Evolutionary conservation across 2,113 vertebrate species (phyloP), one percentile per base, ranked within the genome.

Genomic region (Bungarus multicinctus): DNA sequence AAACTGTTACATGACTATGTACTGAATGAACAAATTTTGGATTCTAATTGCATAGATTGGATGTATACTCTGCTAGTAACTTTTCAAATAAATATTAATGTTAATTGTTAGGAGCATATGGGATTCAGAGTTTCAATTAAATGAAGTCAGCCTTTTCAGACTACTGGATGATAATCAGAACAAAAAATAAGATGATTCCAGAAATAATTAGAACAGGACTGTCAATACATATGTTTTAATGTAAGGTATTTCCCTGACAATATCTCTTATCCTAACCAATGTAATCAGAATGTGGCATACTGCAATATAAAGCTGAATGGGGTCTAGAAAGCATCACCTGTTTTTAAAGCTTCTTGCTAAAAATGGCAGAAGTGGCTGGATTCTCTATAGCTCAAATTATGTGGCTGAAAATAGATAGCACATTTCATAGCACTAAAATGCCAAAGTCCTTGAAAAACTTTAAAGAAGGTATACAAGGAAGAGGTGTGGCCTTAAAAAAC

Each of bases 101-200:
- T 43, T 5, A 92, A 95, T 92, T 89, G 43, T 87, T 91, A 91
- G 93, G 89, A 39, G 54, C 60, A 52, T 58, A 55, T 54, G 87
- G 88, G 88, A 94, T 90, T 53, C 81, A 94, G 94, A 96, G 93
- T 90, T 95, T 92, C 55, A 94, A 96, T 94, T 96, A 96, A 96
- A 95, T 96, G 93, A 91, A 90, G 95, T 74, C 93, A 88, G 16
- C 93, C 39, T 92, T 89, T 93, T 91, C 86, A 88, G 94, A 57
- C 88, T 90, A n/a, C 16, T 8, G 92, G 95, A 85, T 95, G 55
- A 87, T 94, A 95, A 92, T 92, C 34, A 58, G 53, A 23, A 95
- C 43, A 94, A 92, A 94, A 52, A 93, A 93, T 95, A 92, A 53
- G 87, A 1, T 89, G 50, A 85, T 52, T 88, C 25, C 89, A 93